These are phyloP conservation scores for Tachina lurida DNA, from an alignment of 2,888 invertebrate genomes.

Conservation along the genomic window DNA sequence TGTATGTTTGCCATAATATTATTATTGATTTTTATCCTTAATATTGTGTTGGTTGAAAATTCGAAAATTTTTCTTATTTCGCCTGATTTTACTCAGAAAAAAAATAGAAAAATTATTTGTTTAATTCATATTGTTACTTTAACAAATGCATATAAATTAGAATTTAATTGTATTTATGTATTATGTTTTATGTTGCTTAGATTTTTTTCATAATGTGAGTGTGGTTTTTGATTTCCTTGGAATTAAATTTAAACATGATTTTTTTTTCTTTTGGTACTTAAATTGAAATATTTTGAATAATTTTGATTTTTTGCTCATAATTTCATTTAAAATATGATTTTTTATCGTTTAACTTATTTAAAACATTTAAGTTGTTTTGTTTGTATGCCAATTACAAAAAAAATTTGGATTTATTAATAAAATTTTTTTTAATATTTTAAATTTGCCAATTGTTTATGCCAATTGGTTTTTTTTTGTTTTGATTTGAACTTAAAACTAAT, in stretches of 20 bases:
- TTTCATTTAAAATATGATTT: constrained; percentile 25
- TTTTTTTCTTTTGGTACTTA: constrained; percentile 62
- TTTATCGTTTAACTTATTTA: constrained; percentile 64
- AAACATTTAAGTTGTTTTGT: constrained; percentile 64
- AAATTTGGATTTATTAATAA: constrained; percentile 35
- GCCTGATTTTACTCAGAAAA: constrained; percentile 49
- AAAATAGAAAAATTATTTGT: constrained; percentile 10
- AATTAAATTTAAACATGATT: constrained; percentile 67
- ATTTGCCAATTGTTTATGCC: constrained; percentile 48
- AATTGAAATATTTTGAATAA: constrained; percentile 73
- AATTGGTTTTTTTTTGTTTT: constrained; percentile 51
- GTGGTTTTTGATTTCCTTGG: constrained; percentile 69
- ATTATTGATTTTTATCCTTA: constrained; percentile 38
- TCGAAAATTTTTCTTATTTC: constrained; percentile 65
- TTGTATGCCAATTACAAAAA: constrained; percentile 61
- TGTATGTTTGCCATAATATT: constrained; percentile 40
- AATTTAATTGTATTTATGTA: constrained; percentile 27
- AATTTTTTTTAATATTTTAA: constrained; percentile 30
- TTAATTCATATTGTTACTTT: constrained; percentile 32
- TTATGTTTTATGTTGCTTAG: constrained; percentile 39
- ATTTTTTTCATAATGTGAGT: constrained; percentile 71
- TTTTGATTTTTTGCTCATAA: constrained; percentile 73
- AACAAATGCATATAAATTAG: constrained; percentile 57
- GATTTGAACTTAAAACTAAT: constrained; percentile 73
- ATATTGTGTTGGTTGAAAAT: constrained; percentile 20